Conservation (phyloP, 2,888 invertebrate species). For the Zelleria hepariella region DNA sequence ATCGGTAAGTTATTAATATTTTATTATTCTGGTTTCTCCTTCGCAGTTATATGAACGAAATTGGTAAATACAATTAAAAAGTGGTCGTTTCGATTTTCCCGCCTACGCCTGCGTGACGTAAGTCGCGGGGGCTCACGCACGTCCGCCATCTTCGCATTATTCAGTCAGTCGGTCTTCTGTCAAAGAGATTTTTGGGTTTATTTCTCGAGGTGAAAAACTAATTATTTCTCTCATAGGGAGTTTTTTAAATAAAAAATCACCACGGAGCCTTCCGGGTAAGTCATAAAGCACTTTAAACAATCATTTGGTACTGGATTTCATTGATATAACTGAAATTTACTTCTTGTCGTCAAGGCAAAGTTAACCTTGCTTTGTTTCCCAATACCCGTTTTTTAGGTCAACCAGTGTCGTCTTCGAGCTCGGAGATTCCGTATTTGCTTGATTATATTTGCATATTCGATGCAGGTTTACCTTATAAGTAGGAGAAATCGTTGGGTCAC, state of each 20-base stretch:
- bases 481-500: constrained; percentile 17
- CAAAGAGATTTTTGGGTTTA: constrained; percentile 34
- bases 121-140: constrained; percentile 23
- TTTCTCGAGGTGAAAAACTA: constrained; percentile 46
- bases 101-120: constrained; percentile 61
- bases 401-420: constrained; percentile 46
- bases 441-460: constrained; percentile 35
- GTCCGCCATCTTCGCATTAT: constrained; percentile 53
- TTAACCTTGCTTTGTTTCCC: constrained; percentile 31
- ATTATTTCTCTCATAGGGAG: constrained; percentile 39
- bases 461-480: constrained; percentile 16
- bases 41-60: constrained; percentile 2
- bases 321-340: constrained; percentile 20
- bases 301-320: constrained; percentile 16
- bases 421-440: constrained; percentile 31
- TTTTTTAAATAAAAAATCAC: constrained; percentile 40
- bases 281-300: constrained; percentile 21
- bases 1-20: constrained; percentile 37
- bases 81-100: constrained; percentile 50
- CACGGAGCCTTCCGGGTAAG: constrained; percentile 70
- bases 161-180: constrained; percentile 54
- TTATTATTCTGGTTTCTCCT: constrained; percentile 10
- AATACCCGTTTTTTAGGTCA: constrained; percentile 51
- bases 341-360: constrained; percentile 19
- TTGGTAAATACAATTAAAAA: constrained; percentile 1